Evolutionary conservation across 37 sponge, comb jelly and placozoan genomes (phyloP).

Genomic region (Mnemiopsis leidyi): DNA sequence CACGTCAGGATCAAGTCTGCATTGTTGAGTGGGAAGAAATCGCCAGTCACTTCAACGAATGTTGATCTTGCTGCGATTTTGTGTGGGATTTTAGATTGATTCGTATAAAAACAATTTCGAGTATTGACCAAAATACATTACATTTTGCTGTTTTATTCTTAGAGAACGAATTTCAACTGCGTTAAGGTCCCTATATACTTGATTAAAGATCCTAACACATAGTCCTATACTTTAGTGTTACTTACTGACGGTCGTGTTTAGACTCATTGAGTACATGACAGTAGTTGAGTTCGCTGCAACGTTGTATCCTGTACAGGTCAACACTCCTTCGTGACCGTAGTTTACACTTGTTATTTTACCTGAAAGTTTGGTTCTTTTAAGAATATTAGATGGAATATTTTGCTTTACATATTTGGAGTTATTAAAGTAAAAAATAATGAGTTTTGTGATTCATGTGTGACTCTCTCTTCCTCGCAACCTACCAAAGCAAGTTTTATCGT

Average conservation of each 20-base stretch:
- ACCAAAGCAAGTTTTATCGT: background rate
- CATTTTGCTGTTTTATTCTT: too few species aligned
- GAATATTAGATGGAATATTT: too few species aligned
- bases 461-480: background rate
- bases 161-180: too few species aligned
- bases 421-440: background rate
- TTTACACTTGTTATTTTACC: background rate
- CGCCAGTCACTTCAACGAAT: background rate
- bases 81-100: too few species aligned
- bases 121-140: too few species aligned
- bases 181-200: too few species aligned
- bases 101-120: too few species aligned
- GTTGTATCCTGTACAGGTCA: conserved; percentile 12
- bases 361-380: too few species aligned
- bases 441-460: too few species aligned
- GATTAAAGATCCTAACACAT: too few species aligned
- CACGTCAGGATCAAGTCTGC: background rate
- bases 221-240: background rate
- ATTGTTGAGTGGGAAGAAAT: background rate
- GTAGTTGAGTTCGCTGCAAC: background rate
- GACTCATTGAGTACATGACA: background rate
- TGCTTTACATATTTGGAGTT: too few species aligned
- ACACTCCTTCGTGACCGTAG: background rate
- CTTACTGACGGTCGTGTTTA: background rate
- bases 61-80: background rate